Percentiles rank a stretch among this genome's conserved stretches.
Evolutionary conservation across 2,888 invertebrate species (phyloP).

Genomic region (Anthrax anthrax): DNA sequence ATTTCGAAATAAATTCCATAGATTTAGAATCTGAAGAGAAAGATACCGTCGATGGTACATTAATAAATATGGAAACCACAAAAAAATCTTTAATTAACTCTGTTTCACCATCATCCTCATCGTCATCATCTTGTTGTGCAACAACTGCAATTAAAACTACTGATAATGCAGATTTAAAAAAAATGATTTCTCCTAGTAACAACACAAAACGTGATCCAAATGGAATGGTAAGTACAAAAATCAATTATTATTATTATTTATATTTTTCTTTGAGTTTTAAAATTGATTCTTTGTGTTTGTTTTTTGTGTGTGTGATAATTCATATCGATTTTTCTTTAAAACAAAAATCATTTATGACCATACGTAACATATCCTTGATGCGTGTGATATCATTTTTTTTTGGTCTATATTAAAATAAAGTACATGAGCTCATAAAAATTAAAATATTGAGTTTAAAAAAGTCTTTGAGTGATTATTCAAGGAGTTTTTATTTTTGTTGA

Average conservation of each 20-base stretch:
- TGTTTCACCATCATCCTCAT: not conserved
- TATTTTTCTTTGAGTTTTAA: conserved; percentile 3
- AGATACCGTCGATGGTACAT: too few species aligned
- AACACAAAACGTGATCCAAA: conserved; percentile 14
- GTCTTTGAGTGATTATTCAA: too few species aligned
- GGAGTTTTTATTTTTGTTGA: too few species aligned
- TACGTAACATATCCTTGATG: too few species aligned
- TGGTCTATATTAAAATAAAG: too few species aligned
- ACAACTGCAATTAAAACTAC: not conserved
- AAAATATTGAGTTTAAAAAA: too few species aligned
- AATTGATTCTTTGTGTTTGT: not conserved
- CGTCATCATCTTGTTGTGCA: not conserved
- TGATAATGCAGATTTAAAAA: conserved; percentile 1
- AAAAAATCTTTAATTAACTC: not conserved
- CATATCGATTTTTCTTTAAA: not conserved
- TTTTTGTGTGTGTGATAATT: not conserved
- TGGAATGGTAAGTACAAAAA: conserved; percentile 16
- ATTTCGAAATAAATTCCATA: too few species aligned
- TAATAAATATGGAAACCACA: not conserved
- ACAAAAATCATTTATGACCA: too few species aligned
- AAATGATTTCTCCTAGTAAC: conserved; percentile 3
- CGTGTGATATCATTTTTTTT: too few species aligned
- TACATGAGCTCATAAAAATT: too few species aligned
- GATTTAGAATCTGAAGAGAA: too few species aligned
- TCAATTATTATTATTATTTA: not conserved